Conservation (phyloP, 1,140 invertebrate genomes). For the Drosophila equinoxialis region DNA sequence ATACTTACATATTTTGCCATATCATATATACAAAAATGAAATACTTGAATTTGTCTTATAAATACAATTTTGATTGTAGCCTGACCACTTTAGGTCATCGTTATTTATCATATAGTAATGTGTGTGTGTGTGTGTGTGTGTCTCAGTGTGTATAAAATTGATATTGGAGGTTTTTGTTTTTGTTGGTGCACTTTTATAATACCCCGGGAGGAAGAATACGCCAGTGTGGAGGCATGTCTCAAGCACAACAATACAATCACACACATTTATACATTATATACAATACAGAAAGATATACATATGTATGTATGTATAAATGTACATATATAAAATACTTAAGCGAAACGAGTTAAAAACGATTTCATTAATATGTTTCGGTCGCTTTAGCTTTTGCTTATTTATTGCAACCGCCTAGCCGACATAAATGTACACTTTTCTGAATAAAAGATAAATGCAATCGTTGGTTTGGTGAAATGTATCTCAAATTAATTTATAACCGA, state of each 20-base stretch:
- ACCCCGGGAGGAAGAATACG: slow-evolving; percentile 30
- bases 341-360: slow-evolving; percentile 80
- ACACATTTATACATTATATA: slow-evolving; percentile 6
- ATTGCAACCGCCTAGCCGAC: slow-evolving; percentile 24
- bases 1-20: slow-evolving; percentile 32
- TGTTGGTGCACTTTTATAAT: slow-evolving; percentile 76
- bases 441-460: background rate
- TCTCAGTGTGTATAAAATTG: slow-evolving; percentile 39
- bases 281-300: background rate
- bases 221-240: slow-evolving; percentile 50
- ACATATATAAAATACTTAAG: slow-evolving; percentile 65
- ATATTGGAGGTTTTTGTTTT: slow-evolving; percentile 60
- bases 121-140: slow-evolving; percentile 23
- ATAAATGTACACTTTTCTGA: slow-evolving; percentile 7
- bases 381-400: slow-evolving; percentile 42
- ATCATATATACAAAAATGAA: slow-evolving; percentile 4
- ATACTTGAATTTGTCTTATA: slow-evolving; percentile 49
- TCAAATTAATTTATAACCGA: too few relatives aligned
- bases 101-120: slow-evolving; percentile 62
- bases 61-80: slow-evolving; percentile 25
- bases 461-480: too few relatives aligned
- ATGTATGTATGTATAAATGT: slow-evolving; percentile 30
- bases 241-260: slow-evolving; percentile 27
- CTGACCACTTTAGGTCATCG: slow-evolving; percentile 60
- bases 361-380: slow-evolving; percentile 75